Percentiles rank a stretch among this genome's conserved stretches.
Conservation (phyloP, 2,888 invertebrate genomes). For the Sphinx pinastri region DNA sequence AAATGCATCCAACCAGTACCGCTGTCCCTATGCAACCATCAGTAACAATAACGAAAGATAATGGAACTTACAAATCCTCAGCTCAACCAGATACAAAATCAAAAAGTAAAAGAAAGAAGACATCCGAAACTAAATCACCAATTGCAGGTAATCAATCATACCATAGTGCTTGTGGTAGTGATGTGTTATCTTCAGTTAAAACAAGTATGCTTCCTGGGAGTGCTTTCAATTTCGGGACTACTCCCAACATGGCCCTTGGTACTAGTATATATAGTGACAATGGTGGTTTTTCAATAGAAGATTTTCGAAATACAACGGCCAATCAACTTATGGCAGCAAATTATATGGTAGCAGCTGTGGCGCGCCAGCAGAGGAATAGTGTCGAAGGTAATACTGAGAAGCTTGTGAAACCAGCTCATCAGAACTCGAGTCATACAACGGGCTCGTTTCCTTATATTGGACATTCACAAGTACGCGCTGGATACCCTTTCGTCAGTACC, state of each 20-base stretch:
- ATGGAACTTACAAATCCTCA: slow-evolving; percentile 61
- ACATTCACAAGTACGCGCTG: slow-evolving; percentile 83
- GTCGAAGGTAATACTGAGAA: slow-evolving; percentile 66
- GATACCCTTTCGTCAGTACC: slow-evolving; percentile 85
- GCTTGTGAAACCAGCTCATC: slow-evolving; percentile 77
- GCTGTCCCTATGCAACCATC: slow-evolving; percentile 66
- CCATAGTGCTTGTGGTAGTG: slow-evolving; percentile 85
- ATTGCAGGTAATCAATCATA: slow-evolving; percentile 70
- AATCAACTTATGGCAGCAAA: slow-evolving; percentile 85
- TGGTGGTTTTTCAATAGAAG: slow-evolving; percentile 86
- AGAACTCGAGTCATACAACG: slow-evolving; percentile 67
- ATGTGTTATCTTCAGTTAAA: slow-evolving; percentile 70
- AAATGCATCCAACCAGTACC: slow-evolving; percentile 62
- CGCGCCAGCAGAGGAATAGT: slow-evolving; percentile 71
- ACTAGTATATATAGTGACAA: slow-evolving; percentile 86
- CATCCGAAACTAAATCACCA: slow-evolving; percentile 60
- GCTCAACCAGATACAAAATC: slow-evolving; percentile 55
- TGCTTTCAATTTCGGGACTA: slow-evolving; percentile 92
- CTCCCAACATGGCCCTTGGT: slow-evolving; percentile 84
- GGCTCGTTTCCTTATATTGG: slow-evolving; percentile 85
- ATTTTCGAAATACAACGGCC: slow-evolving; percentile 85
- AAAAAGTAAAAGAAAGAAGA: slow-evolving; percentile 69
- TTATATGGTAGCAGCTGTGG: slow-evolving; percentile 79
- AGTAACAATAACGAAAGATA: slow-evolving; percentile 65
- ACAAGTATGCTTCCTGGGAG: slow-evolving; percentile 90